Base-by-base conservation (phyloP, 2,888 invertebrate species). In the Ormyrus rosae region DNA sequence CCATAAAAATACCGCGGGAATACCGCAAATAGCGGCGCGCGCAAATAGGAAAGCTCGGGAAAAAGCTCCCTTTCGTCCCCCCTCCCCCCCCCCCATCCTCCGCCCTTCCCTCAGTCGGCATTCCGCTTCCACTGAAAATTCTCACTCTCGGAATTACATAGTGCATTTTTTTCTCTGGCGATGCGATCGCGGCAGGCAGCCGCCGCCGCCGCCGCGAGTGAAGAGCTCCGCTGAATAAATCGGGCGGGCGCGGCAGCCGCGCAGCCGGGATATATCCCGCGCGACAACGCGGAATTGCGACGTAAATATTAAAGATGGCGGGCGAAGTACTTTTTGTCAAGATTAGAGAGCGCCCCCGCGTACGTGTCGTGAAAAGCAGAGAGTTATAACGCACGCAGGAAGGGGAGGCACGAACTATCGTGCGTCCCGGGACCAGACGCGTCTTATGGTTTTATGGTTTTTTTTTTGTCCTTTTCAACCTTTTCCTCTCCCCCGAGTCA, bases 261-360 rank as follows among this genome's bases (percentile, higher is more conserved):
- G 60, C 55, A 50, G 13, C 13, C 13, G 13, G 13, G 75, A 83
- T 82, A 84, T 83, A 82, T 83, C 72, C 72, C 82, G 70, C 74
- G 69, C 83, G 83, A 85, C 83, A 82, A 71, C 75, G 78, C 81
- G 80, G 80, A 87, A 86, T 87, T 84, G 86, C 86, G 79, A 82
- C 85, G 84, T 86, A 86, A 87, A 88, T 88, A 88, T 87, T 88
- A 81, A 84, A 87, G 85, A 86, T 83, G 78, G 71, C 58, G 68
- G 51, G 70, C 69, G 71, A 65, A 78, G 77, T 75, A 82, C 80
- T 84, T 84, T 84, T 87, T 85, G 84, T 84, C 84, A 84, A 86
- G 85, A 87, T 87, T 87, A 86, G 82, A 85, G 81, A 80, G 65
- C 76, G 78, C 69, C 34, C 34, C 34, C 60, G 19, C 67, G 13